phyloP scores from a whole-genome alignment of 2,113 vertebrate genomes.

The Gallinago paraguaiae region DNA sequence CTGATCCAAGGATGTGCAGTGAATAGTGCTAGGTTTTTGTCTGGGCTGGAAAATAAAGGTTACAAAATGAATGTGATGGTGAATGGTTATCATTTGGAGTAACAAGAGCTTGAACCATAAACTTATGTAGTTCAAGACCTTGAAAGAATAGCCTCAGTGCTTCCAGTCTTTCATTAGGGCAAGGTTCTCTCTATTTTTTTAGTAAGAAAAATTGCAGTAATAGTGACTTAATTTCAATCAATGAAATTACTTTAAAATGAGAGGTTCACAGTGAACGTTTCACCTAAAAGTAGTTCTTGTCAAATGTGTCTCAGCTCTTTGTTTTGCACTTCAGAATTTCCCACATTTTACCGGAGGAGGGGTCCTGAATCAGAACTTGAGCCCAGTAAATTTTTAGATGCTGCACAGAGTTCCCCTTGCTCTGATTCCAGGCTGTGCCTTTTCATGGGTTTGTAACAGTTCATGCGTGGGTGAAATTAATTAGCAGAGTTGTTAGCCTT shows the following conservation, averaged over 20 bases:
- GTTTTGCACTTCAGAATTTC: neutral
- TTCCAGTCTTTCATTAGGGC: neutral
- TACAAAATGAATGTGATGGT: neutral
- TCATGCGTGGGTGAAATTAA: neutral
- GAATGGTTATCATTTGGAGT: neutral
- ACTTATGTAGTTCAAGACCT: neutral
- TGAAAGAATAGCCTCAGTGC: neutral
- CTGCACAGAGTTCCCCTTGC: neutral
- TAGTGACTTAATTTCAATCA: neutral
- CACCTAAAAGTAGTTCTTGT: neutral
- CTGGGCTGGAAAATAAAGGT: neutral
- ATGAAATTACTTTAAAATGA: neutral
- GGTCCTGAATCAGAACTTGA: neutral
- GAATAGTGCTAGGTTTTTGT: neutral
- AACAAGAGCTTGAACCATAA: neutral
- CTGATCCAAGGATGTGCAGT: neutral
- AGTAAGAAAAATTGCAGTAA: neutral
- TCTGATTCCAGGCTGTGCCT: neutral
- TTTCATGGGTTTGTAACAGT: neutral
- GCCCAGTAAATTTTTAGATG: neutral
- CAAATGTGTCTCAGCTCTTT: neutral
- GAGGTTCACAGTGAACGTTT: neutral
- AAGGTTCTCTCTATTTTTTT: neutral
- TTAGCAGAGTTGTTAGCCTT: constrained; percentile 11
- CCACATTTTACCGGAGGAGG: neutral